Evolutionary conservation across 1,140 invertebrate species (phyloP), one percentile per base, ranked within the genome.

Genomic region (Brachionus angularis): DNA sequence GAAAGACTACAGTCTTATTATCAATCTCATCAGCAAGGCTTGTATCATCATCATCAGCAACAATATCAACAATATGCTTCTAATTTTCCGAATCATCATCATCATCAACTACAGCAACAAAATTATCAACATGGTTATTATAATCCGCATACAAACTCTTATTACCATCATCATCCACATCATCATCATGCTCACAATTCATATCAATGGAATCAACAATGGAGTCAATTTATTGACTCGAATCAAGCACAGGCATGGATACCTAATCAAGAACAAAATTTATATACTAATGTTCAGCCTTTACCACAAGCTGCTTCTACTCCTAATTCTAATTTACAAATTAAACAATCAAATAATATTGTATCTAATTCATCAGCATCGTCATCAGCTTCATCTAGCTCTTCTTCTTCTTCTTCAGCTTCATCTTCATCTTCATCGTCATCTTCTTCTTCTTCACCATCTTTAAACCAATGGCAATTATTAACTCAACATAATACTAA

Each of bases 391-490:
- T n/a, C 53, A 3, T 42, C 53, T 16, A 23, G 33, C 8, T 25
- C 53, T 0, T 34, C 5, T n/a, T n/a, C n/a, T 0, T 33, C 53
- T 21, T 39, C 53, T 2, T 21, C 53, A 5, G 21, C 53, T 25
- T 21, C 39, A 18, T n/a, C n/a, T 25, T 1, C 33, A 3, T 23
- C 34, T 3, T n/a, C 53, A 3, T 42, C 53, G 18, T 39, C 53
- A 21, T 25, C 53, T 0, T 34, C 5, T n/a, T n/a, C n/a, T 0
- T 33, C 53, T 21, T 39, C 53, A 5, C 33, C 53, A 5, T 39
- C 53, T 25, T 21, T 58, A 18, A 58, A 58, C 21, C 53, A 58
- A 25, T 58, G 53, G 53, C 53, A 58, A 18, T 10, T 58, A 8
- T 21, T 58, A 12, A 31, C 36, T 33, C 29, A 36, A 21, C 29